Conservation (phyloP, 2,888 invertebrate species). For the Leucoma salicis region DNA sequence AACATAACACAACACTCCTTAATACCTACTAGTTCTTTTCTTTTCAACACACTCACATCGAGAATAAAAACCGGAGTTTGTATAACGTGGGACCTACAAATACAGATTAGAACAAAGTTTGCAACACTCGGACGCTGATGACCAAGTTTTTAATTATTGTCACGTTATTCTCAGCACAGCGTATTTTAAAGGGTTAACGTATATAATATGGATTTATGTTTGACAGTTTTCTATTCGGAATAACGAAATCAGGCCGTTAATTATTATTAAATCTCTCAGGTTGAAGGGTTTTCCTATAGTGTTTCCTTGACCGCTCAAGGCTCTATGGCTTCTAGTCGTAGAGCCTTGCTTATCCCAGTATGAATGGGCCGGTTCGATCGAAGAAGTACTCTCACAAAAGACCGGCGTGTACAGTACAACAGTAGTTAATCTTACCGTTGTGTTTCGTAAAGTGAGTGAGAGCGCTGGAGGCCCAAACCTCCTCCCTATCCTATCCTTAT, state of each 20-base stretch:
- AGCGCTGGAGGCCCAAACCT: too few relatives aligned
- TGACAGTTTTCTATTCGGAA: not conserved
- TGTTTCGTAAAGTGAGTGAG: too few relatives aligned
- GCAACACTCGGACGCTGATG: conserved; percentile 20
- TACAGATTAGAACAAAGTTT: conserved; percentile 30
- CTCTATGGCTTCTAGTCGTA: too few relatives aligned
- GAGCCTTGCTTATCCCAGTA: too few relatives aligned
- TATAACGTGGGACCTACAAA: conserved; percentile 27
- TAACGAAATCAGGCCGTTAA: not conserved
- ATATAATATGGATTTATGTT: not conserved
- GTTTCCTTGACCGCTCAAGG: too few relatives aligned
- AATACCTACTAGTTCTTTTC: not conserved
- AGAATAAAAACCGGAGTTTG: conserved; percentile 21
- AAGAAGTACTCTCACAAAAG: too few relatives aligned
- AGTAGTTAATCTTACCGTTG: too few relatives aligned
- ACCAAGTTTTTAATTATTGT: conserved; percentile 31
- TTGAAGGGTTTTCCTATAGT: too few relatives aligned
- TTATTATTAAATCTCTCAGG: too few relatives aligned
- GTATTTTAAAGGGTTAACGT: not conserved
- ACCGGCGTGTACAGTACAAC: too few relatives aligned
- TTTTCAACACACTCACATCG: conserved; percentile 8
- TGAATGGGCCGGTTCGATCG: too few relatives aligned
- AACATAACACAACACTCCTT: not conserved
- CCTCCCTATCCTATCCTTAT: too few relatives aligned
- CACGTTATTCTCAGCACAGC: conserved; percentile 12